Evolutionary conservation across 2,797 vertebrate species (phyloP).

Genomic region (Arnoldichthys spilopterus): DNA sequence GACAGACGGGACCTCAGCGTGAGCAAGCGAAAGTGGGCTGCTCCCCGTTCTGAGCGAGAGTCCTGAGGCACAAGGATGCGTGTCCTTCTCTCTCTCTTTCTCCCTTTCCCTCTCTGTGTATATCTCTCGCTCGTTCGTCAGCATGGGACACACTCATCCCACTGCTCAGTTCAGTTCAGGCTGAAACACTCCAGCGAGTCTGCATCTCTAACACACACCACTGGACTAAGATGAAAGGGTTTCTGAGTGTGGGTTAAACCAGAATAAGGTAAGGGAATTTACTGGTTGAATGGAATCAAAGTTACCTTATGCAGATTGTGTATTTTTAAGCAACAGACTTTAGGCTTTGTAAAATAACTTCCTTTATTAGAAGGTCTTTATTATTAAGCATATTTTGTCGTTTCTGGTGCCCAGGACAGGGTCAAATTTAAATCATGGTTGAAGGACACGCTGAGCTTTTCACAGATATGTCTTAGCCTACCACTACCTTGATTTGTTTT

Average conservation of each 20-base stretch:
- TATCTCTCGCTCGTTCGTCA: constrained; percentile 41
- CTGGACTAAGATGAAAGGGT: constrained; percentile 40
- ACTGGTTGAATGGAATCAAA: not conserved
- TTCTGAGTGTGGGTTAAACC: constrained; percentile 20
- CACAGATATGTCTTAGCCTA: not conserved
- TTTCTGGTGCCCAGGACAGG: not conserved
- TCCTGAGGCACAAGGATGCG: constrained; percentile 58
- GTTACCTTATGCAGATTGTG: not conserved
- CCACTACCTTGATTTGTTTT: constrained; percentile 4
- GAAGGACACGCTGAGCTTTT: constrained; percentile 17
- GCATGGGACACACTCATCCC: constrained; percentile 31
- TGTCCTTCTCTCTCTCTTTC: constrained; percentile 33
- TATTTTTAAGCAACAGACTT: not conserved
- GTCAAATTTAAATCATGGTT: not conserved
- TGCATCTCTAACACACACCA: constrained; percentile 32
- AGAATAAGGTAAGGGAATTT: constrained; percentile 50
- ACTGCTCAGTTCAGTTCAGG: constrained; percentile 28
- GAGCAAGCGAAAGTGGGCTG: constrained; percentile 49
- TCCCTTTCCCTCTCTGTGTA: constrained; percentile 29
- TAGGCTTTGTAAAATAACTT: constrained; percentile 23
- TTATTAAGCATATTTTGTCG: not conserved
- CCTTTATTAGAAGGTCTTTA: constrained; percentile 12
- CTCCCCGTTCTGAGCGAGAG: constrained; percentile 48
- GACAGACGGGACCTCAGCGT: constrained; percentile 47
- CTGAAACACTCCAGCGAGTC: constrained; percentile 43